Percentiles rank a stretch among this genome's conserved stretches.
These are phyloP conservation scores for Pteronura brasiliensis DNA, from an alignment of 2,113 vertebrate species.

Conservation along the genomic window DNA sequence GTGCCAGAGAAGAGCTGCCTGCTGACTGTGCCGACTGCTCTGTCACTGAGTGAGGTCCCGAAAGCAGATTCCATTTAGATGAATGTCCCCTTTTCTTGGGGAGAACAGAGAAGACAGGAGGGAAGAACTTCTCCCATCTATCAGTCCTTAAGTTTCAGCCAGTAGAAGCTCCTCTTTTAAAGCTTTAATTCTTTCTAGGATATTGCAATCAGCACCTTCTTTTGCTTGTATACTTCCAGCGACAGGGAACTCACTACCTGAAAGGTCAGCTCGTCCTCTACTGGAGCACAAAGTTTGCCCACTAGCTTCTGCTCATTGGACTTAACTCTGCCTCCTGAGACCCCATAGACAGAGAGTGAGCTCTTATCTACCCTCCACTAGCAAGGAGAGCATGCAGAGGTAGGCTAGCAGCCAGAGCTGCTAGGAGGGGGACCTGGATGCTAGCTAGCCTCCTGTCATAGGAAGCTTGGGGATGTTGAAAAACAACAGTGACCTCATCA, in stretches of 20 bases:
- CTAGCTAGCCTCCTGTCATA: accelerated
- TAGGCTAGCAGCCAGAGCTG: neutral
- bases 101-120: neutral
- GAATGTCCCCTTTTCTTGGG: neutral
- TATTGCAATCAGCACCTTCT: neutral
- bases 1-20: neutral
- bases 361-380: accelerated
- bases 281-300: neutral
- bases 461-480: neutral
- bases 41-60: no score
- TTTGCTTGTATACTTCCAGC: neutral
- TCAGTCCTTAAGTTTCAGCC: neutral
- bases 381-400: neutral
- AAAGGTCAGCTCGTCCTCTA: neutral
- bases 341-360: accelerated
- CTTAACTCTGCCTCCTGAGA: neutral
- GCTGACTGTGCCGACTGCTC: no score
- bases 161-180: neutral
- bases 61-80: neutral
- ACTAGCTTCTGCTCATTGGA: neutral
- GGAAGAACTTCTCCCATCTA: neutral
- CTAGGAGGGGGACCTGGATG: neutral
- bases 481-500: neutral
- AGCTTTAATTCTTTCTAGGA: neutral
- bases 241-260: neutral